phyloP scores from a whole-genome alignment of 2,888 invertebrate genomes.

The Lacanobia oleracea region DNA sequence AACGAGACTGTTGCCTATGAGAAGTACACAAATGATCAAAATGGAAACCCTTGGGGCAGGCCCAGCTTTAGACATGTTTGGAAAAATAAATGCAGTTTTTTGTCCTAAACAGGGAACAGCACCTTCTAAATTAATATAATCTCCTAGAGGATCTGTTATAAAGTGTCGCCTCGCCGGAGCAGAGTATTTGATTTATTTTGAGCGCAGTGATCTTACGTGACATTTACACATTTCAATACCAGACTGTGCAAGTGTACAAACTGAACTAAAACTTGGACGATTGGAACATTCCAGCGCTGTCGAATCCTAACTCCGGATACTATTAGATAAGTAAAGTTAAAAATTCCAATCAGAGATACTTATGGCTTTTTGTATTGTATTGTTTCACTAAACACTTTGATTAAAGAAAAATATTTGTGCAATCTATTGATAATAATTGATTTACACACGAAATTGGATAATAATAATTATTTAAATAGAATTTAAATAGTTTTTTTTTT shows the following conservation, averaged over 20 bases:
- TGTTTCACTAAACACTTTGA: not conserved
- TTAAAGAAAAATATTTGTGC: not conserved
- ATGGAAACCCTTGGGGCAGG: too few species aligned
- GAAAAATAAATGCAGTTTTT: too few species aligned
- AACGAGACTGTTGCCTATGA: too few species aligned
- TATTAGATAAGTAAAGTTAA: not conserved
- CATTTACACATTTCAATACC: slow-evolving; percentile 23
- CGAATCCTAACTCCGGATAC: not conserved
- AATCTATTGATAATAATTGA: not conserved
- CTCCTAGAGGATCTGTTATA: not conserved
- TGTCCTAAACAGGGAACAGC: not conserved
- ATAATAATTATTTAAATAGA: too few species aligned
- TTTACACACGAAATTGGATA: not conserved
- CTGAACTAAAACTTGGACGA: slow-evolving; percentile 13
- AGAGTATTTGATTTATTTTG: slow-evolving; percentile 27
- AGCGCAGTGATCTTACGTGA: slow-evolving; percentile 5
- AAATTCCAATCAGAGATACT: not conserved
- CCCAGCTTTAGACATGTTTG: too few species aligned
- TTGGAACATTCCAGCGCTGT: not conserved
- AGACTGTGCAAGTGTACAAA: slow-evolving; percentile 3
- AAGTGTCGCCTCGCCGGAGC: not conserved
- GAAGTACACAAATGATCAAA: too few species aligned
- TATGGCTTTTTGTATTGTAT: not conserved
- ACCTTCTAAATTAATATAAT: slow-evolving; percentile 20
- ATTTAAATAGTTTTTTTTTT: too few species aligned